A percentile compares a stretch with the other conserved stretches of the same genome.
Conservation (phyloP, 2,113 vertebrate genomes). For the Tachysurus fulvidraco region DNA sequence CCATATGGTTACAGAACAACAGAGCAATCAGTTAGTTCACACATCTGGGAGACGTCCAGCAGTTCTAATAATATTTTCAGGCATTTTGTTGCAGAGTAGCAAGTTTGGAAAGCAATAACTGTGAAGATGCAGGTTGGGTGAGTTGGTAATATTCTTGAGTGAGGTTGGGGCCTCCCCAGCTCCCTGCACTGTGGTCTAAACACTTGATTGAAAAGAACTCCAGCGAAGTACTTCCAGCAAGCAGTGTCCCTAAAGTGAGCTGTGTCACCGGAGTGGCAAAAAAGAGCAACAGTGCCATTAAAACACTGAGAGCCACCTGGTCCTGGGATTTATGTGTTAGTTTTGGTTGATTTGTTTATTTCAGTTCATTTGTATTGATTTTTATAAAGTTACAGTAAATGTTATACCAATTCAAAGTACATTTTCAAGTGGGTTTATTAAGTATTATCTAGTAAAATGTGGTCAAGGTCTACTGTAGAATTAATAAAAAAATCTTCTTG, state of each 20-base stretch:
- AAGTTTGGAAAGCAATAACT: slow-evolving; percentile 44
- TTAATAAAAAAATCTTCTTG: slow-evolving; percentile 49
- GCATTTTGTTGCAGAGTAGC: slow-evolving; percentile 39
- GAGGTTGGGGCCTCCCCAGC: slow-evolving; percentile 29
- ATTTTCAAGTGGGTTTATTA: slow-evolving; percentile 36
- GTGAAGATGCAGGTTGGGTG: slow-evolving; percentile 37
- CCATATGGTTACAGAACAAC: slow-evolving; percentile 4
- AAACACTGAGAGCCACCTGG: background rate
- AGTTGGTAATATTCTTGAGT: slow-evolving; percentile 30
- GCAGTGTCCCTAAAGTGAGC: background rate
- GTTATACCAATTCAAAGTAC: slow-evolving; percentile 4
- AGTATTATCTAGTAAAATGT: slow-evolving; percentile 29
- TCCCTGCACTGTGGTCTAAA: slow-evolving; percentile 31
- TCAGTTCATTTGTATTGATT: background rate
- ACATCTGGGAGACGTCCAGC: slow-evolving; percentile 23
- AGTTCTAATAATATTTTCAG: slow-evolving; percentile 28
- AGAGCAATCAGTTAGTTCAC: slow-evolving; percentile 32
- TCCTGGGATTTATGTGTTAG: background rate
- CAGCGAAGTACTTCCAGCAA: slow-evolving; percentile 28
- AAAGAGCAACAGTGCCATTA: background rate
- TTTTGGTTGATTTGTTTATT: background rate
- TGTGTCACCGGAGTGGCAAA: slow-evolving; percentile 11
- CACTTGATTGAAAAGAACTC: slow-evolving; percentile 37
- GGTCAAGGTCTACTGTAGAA: slow-evolving; percentile 35
- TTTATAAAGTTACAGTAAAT: background rate